Base-by-base conservation (phyloP, 2,888 invertebrate genomes). In the Ormyrus pomaceus region DNA sequence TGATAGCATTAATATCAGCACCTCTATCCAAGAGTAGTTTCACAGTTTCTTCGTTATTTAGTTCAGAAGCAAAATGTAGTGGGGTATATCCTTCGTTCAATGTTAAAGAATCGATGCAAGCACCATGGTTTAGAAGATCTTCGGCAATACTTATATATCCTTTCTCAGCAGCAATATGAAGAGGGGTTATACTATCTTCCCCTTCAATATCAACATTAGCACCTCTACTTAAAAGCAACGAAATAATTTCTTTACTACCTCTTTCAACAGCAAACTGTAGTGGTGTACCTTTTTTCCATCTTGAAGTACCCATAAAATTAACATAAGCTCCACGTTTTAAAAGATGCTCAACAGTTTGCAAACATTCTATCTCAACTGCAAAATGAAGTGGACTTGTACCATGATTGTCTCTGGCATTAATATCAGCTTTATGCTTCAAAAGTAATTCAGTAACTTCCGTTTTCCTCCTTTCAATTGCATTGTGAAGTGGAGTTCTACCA, bases 221-320 rank as follows among this genome's bases (percentile, higher is more conserved):
- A n/a, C 66, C 74, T 59, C 55, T 69, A 11, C 51, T 61, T 7
- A 82, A 58, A 77, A 82, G 82, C 45, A 82, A 61, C 46, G 74
- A 55, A 9, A 74, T 9, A n/a, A 55, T 10, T 10, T 77, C 66
- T 9, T 56, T 5, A 53, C 61, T 53, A 0, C 74, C 50, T 56
- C 73, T 56, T 9, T 62, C 9, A 48, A 82, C 77, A 51, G 82
- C 82, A 77, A 82, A 82, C 56, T 82, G 82, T 5, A 82, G 62
- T 19, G 82, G 50, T 73, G 79, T 74, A 59, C 58, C 61, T 9
- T 74, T 53, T 65, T 55, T 69, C 19, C 9, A 77, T 19, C 11
- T 6, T 50, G n/a, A 65, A 61, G 53, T 75, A 74, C 6, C 74
- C 71, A 19, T 10, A n/a, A 19, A 10, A 61, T 81, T 78, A 3